These are phyloP conservation scores for Thripadectes ignobilis DNA, from an alignment of 2,797 vertebrate genomes.

Conservation along the genomic window DNA sequence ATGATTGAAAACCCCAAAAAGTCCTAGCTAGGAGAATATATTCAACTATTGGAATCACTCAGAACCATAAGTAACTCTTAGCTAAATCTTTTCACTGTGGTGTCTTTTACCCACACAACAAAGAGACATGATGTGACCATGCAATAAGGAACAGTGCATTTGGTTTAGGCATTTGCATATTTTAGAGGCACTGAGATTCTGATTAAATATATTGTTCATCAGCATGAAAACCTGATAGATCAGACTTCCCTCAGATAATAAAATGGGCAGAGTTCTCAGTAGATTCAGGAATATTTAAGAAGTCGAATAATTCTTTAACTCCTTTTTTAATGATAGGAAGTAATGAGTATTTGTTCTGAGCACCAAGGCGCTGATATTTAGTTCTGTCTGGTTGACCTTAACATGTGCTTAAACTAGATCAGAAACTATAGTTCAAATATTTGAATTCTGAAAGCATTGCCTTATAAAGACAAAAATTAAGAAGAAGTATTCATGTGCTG, in stretches of 20 bases:
- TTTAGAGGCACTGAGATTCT: neutral
- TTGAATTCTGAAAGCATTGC: conserved; percentile 15
- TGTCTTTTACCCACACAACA: neutral
- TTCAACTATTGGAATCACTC: neutral
- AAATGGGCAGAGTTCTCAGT: neutral
- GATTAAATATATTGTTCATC: neutral
- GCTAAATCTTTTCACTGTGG: neutral
- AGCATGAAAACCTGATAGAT: neutral
- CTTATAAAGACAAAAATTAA: conserved; percentile 1
- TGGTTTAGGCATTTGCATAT: neutral
- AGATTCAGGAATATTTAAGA: neutral
- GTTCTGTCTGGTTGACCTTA: neutral
- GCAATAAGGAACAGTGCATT: neutral
- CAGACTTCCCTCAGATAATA: neutral
- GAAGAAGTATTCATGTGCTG: neutral
- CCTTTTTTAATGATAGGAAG: neutral
- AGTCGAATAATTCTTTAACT: neutral
- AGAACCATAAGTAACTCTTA: neutral
- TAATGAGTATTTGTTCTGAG: neutral
- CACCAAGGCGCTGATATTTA: neutral
- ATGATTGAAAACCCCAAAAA: neutral
- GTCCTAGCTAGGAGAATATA: neutral
- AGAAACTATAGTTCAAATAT: conserved; percentile 22
- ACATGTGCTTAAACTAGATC: neutral
- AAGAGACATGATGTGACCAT: neutral